Conservation (phyloP, 2,888 invertebrate species). For the Chorisops tibialis region DNA sequence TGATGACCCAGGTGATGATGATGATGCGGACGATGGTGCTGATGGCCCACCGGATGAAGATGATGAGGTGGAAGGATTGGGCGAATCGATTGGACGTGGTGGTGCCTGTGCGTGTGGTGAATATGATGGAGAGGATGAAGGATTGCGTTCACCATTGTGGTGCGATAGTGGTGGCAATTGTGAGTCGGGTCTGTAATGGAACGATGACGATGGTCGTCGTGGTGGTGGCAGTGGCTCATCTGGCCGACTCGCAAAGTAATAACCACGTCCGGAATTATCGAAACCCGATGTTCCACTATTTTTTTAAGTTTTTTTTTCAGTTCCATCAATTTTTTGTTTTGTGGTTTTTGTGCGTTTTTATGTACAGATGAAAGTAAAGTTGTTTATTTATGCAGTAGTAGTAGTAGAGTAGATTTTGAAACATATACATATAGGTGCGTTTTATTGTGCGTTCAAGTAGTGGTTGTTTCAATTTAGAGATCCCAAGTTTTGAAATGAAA, state of each 20-base stretch:
- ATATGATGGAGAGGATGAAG: conserved; percentile 23
- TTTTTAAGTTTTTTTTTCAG: not conserved
- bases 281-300: conserved; percentile 61
- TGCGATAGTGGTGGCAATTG: conserved; percentile 24
- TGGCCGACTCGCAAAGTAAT: conserved; percentile 60
- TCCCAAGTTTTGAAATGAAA: conserved; percentile 2
- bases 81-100: conserved; percentile 11
- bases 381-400: conserved; percentile 1
- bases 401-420: conserved; percentile 16
- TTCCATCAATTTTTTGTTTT: not conserved
- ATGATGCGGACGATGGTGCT: conserved; percentile 28
- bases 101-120: conserved; percentile 32
- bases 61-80: conserved; percentile 27
- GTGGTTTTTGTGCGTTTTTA: conserved; percentile 1
- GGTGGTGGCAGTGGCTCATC: conserved; percentile 37
- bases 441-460: conserved; percentile 21
- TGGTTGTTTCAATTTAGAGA: conserved; percentile 14
- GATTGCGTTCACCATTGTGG: conserved; percentile 6
- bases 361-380: conserved; percentile 13
- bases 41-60: conserved; percentile 2
- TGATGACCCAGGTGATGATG: conserved; percentile 28
- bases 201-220: conserved; percentile 14
- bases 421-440: conserved; percentile 12
- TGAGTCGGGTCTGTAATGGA: conserved; percentile 28
- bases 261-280: conserved; percentile 61